These are phyloP conservation scores for Pyrgus malvae DNA, from an alignment of 2,888 invertebrate species.

Conservation along the genomic window DNA sequence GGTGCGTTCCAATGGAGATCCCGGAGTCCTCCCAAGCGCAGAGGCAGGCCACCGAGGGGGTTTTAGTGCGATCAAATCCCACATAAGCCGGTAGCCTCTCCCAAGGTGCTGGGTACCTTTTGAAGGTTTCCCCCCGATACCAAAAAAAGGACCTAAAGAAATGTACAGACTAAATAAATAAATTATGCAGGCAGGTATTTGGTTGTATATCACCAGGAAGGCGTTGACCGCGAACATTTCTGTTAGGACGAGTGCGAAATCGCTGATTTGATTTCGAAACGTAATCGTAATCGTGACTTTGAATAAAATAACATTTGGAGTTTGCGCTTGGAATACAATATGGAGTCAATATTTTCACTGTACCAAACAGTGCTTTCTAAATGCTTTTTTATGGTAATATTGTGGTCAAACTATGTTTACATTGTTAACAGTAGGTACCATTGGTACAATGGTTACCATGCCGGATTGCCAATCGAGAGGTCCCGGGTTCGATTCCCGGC, in stretches of 20 bases:
- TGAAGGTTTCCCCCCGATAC: too few species aligned
- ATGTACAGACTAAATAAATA: background rate
- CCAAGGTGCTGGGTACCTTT: too few species aligned
- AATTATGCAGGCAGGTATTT: background rate
- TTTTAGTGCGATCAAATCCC: too few species aligned
- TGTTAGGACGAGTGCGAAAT: conserved; percentile 12
- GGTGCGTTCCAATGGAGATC: too few species aligned
- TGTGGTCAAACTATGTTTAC: background rate
- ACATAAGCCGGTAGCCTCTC: too few species aligned
- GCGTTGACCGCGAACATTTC: conserved; percentile 13
- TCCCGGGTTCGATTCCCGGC: too few species aligned
- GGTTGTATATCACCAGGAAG: background rate
- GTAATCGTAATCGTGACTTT: conserved; percentile 2
- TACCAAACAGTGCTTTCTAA: conserved; percentile 8
- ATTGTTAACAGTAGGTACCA: too few species aligned
- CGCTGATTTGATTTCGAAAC: conserved; percentile 15
- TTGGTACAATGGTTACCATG: too few species aligned
- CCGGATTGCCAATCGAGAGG: too few species aligned
- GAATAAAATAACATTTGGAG: conserved; percentile 18
- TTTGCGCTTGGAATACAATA: conserved; percentile 8
- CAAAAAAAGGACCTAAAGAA: background rate
- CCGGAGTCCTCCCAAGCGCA: too few species aligned
- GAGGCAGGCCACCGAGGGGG: too few species aligned
- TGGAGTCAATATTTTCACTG: conserved; percentile 15
- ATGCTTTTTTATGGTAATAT: background rate